A percentile compares a stretch with the other conserved stretches of the same genome.
Conservation (phyloP, 2,113 vertebrate species). For the Loxodonta africana region DNA sequence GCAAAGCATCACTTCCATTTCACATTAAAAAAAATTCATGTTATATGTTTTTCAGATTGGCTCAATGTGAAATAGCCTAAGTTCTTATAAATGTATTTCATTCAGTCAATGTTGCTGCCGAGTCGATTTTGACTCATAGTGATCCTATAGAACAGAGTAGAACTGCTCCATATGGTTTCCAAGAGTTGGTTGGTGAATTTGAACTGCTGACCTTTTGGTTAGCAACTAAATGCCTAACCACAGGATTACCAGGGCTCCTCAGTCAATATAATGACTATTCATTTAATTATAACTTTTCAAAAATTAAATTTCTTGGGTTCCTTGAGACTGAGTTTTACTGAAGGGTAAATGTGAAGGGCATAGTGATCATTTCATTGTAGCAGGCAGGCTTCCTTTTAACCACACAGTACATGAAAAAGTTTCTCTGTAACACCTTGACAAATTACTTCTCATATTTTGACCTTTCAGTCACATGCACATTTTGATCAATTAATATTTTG, state of each 20-base stretch:
- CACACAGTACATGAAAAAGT: rapidly evolving
- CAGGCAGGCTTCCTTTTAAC: not conserved
- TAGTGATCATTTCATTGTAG: rapidly evolving
- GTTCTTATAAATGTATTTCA: not conserved
- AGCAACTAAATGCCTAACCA: too few species aligned
- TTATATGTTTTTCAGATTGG: not conserved
- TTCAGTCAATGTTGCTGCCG: too few species aligned
- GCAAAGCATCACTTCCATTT: not conserved
- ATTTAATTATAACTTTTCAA: not conserved
- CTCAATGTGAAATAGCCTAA: not conserved
- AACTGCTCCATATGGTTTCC: too few species aligned
- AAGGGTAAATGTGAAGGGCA: not conserved
- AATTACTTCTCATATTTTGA: not conserved
- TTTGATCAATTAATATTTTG: not conserved
- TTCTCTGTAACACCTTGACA: not conserved
- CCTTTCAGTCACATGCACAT: not conserved
- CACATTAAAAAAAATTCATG: not conserved
- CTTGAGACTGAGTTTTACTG: not conserved
- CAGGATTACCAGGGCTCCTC: too few species aligned
- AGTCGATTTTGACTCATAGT: too few species aligned
- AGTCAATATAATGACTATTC: not conserved
- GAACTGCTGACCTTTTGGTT: too few species aligned
- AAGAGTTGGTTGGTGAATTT: too few species aligned
- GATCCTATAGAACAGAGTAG: too few species aligned
- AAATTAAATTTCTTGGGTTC: not conserved